phyloP scores from a whole-genome alignment of 2,797 vertebrate genomes.

The Chaetophractus vellerosus region DNA sequence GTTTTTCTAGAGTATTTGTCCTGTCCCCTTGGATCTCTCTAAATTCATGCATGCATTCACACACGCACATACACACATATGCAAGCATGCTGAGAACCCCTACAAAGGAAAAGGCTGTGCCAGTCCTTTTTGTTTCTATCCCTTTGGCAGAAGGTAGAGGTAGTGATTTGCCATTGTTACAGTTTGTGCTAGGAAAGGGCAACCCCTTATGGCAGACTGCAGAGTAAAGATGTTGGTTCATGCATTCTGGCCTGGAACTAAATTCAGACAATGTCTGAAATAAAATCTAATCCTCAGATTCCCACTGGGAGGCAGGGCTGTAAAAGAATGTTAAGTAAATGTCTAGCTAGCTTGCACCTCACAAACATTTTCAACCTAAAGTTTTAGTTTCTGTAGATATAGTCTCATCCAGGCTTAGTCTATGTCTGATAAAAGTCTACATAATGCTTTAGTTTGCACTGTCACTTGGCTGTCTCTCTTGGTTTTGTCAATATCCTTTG shows the following conservation, averaged over 20 bases:
- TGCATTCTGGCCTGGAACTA: background rate
- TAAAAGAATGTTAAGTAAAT: background rate
- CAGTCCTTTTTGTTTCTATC: background rate
- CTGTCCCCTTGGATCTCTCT: background rate
- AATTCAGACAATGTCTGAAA: slow-evolving; percentile 6
- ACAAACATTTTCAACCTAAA: background rate
- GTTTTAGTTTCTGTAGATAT: background rate
- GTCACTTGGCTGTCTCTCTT: slow-evolving; percentile 54
- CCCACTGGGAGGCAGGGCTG: background rate
- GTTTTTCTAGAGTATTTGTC: background rate
- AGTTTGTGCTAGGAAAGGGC: background rate
- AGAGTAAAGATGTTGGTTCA: background rate
- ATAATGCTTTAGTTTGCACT: background rate
- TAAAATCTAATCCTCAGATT: background rate
- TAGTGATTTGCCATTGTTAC: background rate
- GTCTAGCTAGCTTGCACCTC: background rate
- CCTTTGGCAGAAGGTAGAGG: background rate
- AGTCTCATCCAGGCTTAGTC: background rate
- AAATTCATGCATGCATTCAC: background rate
- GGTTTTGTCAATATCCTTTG: slow-evolving; percentile 56
- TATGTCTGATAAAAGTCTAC: background rate
- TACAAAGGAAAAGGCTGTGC: background rate
- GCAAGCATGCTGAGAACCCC: too few relatives aligned
- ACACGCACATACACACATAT: background rate
- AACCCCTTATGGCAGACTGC: background rate